Base-by-base conservation (phyloP, 37 sponge, comb jelly and placozoan genomes). In the Spongia lamella region DNA sequence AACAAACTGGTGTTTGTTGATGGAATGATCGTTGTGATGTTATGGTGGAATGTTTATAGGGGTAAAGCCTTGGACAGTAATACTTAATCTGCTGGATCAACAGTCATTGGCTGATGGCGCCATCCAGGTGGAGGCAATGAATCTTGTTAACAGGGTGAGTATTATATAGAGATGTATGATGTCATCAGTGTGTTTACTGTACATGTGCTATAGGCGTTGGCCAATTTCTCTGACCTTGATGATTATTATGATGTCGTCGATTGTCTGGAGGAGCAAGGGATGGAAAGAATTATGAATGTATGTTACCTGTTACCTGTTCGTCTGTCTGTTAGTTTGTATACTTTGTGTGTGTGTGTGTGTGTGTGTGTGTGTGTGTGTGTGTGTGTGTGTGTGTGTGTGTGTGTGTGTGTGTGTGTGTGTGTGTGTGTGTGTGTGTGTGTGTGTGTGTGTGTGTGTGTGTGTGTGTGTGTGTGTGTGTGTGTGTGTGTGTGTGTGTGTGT, bases 221-320 rank as follows among this genome's bases (percentile, higher is more conserved):
- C 75, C 19, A 84, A 83, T 36, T 72, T 96, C 21, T 68, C 39
- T 15, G 91, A 87, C 32, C 82, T 76, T 75, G 91, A 90, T 35
- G 80, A 81, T 40, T 96, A 83, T 68, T 93, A 86, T 87, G 94
- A 96, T 35, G 75, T 87, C 25, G 93, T 91, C 14, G 97, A 96
- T 35, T 55, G 68, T 22, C 65, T 96, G 34, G 97, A 96, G 60
- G 85, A 77, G 31, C 86, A 86, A 56, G 85, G 83, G 20, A 89
- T 96, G 38, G 97, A 93, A 38, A 63, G 53, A 17, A 30, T 75
- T 64, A 84, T 93, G 82, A 82, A 73, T 61, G 93, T 96, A 60
- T 72, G 85, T 77, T 13, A 17, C 51, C 30, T 9, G 43, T 34
- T 2, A n/a, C n/a, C n/a, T n/a, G n/a, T 25, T 22, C 15, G 24